Conservation (phyloP, 2,888 invertebrate genomes). For the Synergus gifuensis region DNA sequence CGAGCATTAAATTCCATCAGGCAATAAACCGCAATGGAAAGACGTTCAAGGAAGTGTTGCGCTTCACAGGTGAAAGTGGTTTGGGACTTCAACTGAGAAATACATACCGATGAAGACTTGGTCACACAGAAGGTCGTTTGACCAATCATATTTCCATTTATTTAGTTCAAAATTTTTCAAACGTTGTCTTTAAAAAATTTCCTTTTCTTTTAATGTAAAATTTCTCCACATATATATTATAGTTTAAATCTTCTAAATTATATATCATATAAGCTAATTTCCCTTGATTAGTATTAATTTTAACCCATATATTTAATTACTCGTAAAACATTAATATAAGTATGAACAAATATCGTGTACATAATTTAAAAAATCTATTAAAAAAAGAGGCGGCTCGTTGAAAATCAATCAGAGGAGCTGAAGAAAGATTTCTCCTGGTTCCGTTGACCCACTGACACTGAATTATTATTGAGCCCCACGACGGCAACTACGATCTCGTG, state of each 20-base stretch:
- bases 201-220: background rate
- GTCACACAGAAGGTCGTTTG: conserved; percentile 19
- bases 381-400: conserved; percentile 38
- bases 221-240: background rate
- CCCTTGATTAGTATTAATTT: background rate
- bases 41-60: conserved; percentile 65
- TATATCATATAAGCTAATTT: background rate
- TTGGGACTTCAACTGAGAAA: conserved; percentile 27
- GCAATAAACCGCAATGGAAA: conserved; percentile 59
- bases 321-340: background rate
- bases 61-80: conserved; percentile 69
- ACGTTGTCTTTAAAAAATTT: background rate
- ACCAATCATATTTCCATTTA: background rate
- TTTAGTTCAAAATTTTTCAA: background rate
- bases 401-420: conserved; percentile 45
- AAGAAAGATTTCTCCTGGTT: conserved; percentile 68
- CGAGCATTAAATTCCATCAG: conserved; percentile 56
- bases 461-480: conserved; percentile 61
- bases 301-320: background rate
- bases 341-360: background rate
- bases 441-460: conserved; percentile 77
- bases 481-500: background rate
- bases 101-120: conserved; percentile 24
- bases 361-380: conserved; percentile 43
- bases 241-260: background rate